These are phyloP conservation scores for Drosophila demipolita DNA, from an alignment of 2,888 invertebrate species.

Conservation along the genomic window DNA sequence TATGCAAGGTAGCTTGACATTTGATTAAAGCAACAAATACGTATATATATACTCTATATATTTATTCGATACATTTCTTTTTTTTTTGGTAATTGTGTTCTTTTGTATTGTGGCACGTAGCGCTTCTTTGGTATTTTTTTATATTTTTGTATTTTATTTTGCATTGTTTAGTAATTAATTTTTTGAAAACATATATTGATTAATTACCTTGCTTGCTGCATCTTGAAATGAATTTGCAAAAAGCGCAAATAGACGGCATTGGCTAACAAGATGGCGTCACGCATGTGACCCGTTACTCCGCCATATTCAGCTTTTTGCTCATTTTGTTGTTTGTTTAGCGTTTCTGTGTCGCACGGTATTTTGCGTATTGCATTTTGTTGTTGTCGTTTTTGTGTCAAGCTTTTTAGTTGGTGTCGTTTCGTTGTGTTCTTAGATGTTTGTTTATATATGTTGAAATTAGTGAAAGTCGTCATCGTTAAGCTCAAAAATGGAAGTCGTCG, in stretches of 20 bases:
- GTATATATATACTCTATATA: conserved; percentile 21
- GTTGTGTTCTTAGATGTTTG: conserved; percentile 20
- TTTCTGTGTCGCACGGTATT: conserved; percentile 55
- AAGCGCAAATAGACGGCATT: conserved; percentile 74
- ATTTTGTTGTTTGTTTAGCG: conserved; percentile 27
- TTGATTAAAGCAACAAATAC: conserved; percentile 61
- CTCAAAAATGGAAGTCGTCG: conserved; percentile 52
- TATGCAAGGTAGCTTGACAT: conserved; percentile 76
- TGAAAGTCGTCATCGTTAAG: conserved; percentile 48
- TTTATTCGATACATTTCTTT: conserved; percentile 18
- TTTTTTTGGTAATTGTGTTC: conserved; percentile 18
- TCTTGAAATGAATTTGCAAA: conserved; percentile 49
- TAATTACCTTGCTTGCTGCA: conserved; percentile 66
- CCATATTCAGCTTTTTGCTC: conserved; percentile 66
- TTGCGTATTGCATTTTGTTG: conserved; percentile 62
- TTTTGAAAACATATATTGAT: conserved; percentile 66
- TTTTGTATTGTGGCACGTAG: conserved; percentile 55
- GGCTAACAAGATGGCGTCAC: conserved; percentile 77
- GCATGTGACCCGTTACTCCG: conserved; percentile 77
- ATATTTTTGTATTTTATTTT: conserved; percentile 14
- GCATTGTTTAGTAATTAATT: conserved; percentile 70
- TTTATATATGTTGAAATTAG: conserved; percentile 20
- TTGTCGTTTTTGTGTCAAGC: conserved; percentile 35
- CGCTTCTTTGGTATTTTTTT: conserved; percentile 40
- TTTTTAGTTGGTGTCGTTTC: conserved; percentile 32